phyloP scores from a whole-genome alignment of 2,888 invertebrate genomes.

The Meiosimyza platycephala region DNA sequence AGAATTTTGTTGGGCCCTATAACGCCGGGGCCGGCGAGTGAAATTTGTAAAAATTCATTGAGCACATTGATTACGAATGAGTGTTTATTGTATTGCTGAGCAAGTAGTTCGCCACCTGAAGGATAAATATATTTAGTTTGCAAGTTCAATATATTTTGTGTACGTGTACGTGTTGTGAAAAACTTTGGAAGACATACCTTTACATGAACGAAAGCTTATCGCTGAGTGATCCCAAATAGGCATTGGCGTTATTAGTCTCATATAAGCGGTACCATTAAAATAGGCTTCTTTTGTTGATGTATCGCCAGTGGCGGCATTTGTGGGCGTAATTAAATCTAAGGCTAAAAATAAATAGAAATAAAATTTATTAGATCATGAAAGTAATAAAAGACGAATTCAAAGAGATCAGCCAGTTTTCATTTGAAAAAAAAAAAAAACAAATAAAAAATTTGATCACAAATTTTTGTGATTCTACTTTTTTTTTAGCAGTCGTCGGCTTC shows the following conservation, averaged over 20 bases:
- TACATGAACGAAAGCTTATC: constrained; percentile 84
- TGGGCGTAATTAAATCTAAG: constrained; percentile 45
- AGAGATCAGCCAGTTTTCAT: no score
- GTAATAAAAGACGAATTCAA: no score
- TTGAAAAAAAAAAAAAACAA: no score
- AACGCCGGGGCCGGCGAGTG: constrained; percentile 67
- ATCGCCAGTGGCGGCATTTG: constrained; percentile 56
- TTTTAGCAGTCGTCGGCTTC: no score
- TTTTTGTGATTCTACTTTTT: no score
- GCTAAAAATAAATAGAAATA: constrained; percentile 40
- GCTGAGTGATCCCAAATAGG: constrained; percentile 84
- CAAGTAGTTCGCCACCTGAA: constrained; percentile 78
- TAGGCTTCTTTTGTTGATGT: constrained; percentile 77
- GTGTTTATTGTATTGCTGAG: constrained; percentile 76
- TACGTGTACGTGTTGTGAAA: neutral
- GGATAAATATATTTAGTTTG: neutral
- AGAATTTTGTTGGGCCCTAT: constrained; percentile 70
- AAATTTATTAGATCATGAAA: neutral
- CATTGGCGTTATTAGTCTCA: constrained; percentile 78
- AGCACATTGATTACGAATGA: constrained; percentile 73
- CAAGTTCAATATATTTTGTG: neutral
- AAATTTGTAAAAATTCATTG: constrained; percentile 72
- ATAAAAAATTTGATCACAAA: no score
- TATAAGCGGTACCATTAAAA: constrained; percentile 84
- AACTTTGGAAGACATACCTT: constrained; percentile 69